phyloP scores from a whole-genome alignment of 2,797 vertebrate genomes.

The Acrossocheilus fasciatus region DNA sequence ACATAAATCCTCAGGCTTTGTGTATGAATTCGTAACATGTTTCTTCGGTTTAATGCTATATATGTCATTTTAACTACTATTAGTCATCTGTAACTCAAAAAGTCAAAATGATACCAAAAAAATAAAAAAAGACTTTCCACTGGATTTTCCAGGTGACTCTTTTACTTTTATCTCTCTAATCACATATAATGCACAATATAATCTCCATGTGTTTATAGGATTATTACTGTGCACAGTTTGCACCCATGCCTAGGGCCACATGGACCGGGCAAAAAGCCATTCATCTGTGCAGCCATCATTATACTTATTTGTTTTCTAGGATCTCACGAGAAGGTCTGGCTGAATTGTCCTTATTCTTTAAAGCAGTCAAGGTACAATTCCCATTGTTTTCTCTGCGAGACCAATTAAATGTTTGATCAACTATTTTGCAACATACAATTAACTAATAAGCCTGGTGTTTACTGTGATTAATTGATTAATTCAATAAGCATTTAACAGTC shows the following conservation, averaged over 20 bases:
- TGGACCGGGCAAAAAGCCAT: not conserved
- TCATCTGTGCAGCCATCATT: not conserved
- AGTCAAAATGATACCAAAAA: not conserved
- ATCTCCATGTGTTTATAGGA: not conserved
- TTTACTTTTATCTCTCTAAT: not conserved
- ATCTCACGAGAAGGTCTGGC: not conserved
- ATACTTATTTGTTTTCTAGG: not conserved
- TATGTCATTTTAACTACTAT: not conserved
- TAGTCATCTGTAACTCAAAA: not conserved
- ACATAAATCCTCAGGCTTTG: not conserved
- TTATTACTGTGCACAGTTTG: not conserved
- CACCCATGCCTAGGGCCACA: slow-evolving; percentile 17
- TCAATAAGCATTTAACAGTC: not conserved
- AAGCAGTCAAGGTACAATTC: not conserved
- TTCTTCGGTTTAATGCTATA: not conserved
- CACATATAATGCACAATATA: not conserved
- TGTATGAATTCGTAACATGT: not conserved
- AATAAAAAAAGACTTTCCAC: not conserved
- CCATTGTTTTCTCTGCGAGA: not conserved
- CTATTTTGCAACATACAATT: not conserved
- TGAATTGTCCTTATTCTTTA: not conserved
- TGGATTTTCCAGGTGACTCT: not conserved
- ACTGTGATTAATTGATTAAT: not conserved
- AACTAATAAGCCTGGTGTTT: not conserved
- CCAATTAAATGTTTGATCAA: not conserved